These are phyloP conservation scores for Sclerurus mexicanus DNA, from an alignment of 2,113 vertebrate genomes.

Conservation along the genomic window DNA sequence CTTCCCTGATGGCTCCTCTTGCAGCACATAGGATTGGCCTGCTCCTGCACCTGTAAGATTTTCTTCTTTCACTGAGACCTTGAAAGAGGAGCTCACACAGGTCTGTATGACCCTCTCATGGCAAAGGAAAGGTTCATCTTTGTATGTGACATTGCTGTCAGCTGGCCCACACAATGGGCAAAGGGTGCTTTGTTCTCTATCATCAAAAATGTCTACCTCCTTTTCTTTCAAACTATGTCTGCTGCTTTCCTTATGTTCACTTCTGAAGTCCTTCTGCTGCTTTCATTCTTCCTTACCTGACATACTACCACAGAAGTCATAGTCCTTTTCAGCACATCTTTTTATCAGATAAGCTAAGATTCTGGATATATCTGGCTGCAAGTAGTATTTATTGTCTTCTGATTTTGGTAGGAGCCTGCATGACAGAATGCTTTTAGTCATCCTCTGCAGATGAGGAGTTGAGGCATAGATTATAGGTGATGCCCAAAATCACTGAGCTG, in stretches of 20 bases:
- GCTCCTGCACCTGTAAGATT: not conserved
- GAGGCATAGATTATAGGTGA: not conserved
- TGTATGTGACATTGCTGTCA: not conserved
- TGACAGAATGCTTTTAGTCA: not conserved
- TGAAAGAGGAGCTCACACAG: not conserved
- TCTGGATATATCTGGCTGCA: not conserved
- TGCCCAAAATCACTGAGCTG: not conserved
- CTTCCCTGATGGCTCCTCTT: not conserved
- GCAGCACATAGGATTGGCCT: not conserved
- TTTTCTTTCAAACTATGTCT: not conserved
- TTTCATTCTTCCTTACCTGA: not conserved
- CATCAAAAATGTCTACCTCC: not conserved
- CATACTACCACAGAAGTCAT: not conserved
- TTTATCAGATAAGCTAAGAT: not conserved
- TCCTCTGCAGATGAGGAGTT: not conserved
- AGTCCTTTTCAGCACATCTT: not conserved
- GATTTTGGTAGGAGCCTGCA: not conserved
- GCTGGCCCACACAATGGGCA: accelerated
- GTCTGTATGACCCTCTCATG: not conserved
- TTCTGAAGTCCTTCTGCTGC: not conserved
- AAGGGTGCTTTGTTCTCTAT: not conserved
- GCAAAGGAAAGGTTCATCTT: not conserved
- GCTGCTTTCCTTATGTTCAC: not conserved
- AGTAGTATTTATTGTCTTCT: not conserved
- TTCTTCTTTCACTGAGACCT: not conserved